Evolutionary conservation across 2,888 invertebrate species (phyloP), one percentile per base, ranked within the genome.

Genomic region (Calephelis perditalis): DNA sequence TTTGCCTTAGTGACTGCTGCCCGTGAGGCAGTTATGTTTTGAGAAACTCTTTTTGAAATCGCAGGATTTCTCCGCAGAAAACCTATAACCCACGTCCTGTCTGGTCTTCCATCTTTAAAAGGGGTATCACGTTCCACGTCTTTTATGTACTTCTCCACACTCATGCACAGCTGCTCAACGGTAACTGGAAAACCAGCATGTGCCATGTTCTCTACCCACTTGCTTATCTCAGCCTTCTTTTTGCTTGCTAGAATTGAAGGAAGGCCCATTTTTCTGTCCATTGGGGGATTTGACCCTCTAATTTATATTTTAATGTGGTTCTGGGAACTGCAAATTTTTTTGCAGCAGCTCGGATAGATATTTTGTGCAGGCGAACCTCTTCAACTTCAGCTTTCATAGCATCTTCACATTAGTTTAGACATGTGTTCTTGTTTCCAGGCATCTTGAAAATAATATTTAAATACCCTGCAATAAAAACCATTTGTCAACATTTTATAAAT

Each of bases 301-400:
- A 62, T 68, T 69, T 70, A 67, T 70, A 66, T 61, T 26, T 26
- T 26, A 26, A 26, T 26, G 1, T 26, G 26, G 26, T 26, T 65
- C 68, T 70, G 59, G 70, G 69, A 54, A 69, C 69, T 59, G 63
- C 67, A 60, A 68, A 67, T 58, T 68, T 70, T 65, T 69, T 70
- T 66, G 70, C 66, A 63, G 70, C 70, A 57, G 69, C 64, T 67
- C 67, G 47, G 58, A 67, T 66, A 35, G 68, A 63, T 65, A 62
- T 70, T 63, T 70, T 70, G 63, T 70, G 67, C 60, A 68, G 64
- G 60, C 65, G 64, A 66, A 69, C 68, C 62, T 66, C 67, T 44
- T 67, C 62, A 60, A 69, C 68, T 66, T 67, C 68, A 60, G 62
- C 59, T 57, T 59, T 59, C 64, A 65, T 65, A 54, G 57, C 61